A percentile compares a stretch with the other conserved stretches of the same genome.
phyloP scores from a whole-genome alignment of 2,888 invertebrate genomes.

The Pyrocoelia pectoralis region DNA sequence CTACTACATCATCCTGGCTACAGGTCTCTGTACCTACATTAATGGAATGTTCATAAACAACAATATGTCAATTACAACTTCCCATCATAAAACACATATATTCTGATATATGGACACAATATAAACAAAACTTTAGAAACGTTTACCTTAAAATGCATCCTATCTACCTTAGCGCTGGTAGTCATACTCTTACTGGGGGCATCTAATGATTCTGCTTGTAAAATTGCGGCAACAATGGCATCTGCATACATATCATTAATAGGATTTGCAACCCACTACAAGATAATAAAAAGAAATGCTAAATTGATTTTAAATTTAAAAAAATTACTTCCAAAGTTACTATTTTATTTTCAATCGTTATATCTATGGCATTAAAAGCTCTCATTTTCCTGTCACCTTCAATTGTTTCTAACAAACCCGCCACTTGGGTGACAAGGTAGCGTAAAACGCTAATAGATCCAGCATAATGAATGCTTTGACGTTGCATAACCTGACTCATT shows the following conservation, averaged over 20 bases:
- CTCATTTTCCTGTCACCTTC: slow-evolving; percentile 77
- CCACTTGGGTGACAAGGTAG: slow-evolving; percentile 80
- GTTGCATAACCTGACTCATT: slow-evolving; percentile 91
- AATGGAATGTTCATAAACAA: no score
- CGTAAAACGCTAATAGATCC: slow-evolving; percentile 77
- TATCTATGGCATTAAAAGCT: slow-evolving; percentile 84
- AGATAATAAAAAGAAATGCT: slow-evolving; percentile 15
- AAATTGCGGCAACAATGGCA: slow-evolving; percentile 86
- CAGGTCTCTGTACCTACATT: no score
- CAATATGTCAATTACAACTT: neutral
- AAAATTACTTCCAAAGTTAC: slow-evolving; percentile 84
- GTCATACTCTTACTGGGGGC: slow-evolving; percentile 68
- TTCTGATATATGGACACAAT: no score
- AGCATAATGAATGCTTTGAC: slow-evolving; percentile 88
- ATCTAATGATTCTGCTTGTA: slow-evolving; percentile 81
- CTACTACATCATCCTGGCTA: no score
- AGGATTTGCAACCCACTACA: slow-evolving; percentile 91
- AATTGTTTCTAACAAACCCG: slow-evolving; percentile 74
- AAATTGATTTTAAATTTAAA: neutral
- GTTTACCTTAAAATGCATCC: slow-evolving; percentile 86
- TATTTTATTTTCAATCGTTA: slow-evolving; percentile 81
- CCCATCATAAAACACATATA: no score
- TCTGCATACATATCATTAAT: slow-evolving; percentile 99
- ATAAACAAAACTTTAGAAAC: no score
- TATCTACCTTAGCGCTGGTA: slow-evolving; percentile 78